These are phyloP conservation scores for Myripristis jacobus DNA, from an alignment of 2,797 vertebrate species.

Conservation along the genomic window DNA sequence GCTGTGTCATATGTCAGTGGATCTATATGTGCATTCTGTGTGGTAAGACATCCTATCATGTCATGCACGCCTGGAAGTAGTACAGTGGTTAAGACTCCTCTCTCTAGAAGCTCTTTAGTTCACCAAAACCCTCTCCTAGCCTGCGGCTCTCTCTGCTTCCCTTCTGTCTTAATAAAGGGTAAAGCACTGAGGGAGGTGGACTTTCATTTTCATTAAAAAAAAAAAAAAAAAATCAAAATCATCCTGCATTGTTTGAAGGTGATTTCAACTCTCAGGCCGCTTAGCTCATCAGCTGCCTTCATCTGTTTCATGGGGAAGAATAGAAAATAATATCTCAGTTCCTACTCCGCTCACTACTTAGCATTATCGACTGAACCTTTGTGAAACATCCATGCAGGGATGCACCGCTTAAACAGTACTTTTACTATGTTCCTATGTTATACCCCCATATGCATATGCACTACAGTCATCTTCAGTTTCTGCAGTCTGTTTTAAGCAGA, in stretches of 20 bases:
- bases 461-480: no score
- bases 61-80: constrained; percentile 2
- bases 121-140: background rate
- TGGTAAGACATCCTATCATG: background rate
- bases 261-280: background rate
- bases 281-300: background rate
- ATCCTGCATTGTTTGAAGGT: background rate
- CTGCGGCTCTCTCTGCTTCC: background rate
- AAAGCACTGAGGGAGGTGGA: background rate
- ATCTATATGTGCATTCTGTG: background rate
- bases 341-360: no score
- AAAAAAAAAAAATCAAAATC: background rate
- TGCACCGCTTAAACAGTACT: no score
- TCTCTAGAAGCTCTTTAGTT: background rate
- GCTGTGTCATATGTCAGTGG: background rate
- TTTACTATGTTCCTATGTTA: no score
- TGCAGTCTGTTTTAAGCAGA: no score
- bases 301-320: no score
- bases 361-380: no score
- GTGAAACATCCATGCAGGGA: no score
- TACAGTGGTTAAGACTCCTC: background rate
- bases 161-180: background rate
- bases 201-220: background rate
- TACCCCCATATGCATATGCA: no score
- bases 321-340: no score